phyloP scores from a whole-genome alignment of 2,797 vertebrate genomes.

The Psittacula echo region DNA sequence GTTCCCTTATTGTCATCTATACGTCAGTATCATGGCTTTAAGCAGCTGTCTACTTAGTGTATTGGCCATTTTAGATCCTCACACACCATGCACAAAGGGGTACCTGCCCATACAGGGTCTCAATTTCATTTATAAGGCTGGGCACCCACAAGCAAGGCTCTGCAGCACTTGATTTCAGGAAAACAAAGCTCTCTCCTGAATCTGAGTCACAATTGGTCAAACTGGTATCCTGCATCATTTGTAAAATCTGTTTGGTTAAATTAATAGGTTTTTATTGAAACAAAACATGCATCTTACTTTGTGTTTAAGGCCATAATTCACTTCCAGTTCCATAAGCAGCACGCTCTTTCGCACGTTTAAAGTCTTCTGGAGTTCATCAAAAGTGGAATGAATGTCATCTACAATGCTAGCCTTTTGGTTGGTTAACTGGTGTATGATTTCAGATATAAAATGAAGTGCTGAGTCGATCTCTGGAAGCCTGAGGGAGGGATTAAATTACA shows the following conservation, averaged over 20 bases:
- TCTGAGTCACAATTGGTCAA: background rate
- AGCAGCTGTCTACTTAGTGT: background rate
- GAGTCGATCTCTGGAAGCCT: slow-evolving; percentile 96
- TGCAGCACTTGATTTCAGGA: background rate
- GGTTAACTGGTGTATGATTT: slow-evolving; percentile 95
- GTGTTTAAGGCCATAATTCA: slow-evolving; percentile 97
- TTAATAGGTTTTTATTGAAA: background rate
- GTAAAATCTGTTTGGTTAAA: slow-evolving; percentile 3
- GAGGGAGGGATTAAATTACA: slow-evolving; percentile 54
- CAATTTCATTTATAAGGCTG: background rate
- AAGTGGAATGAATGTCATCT: slow-evolving; percentile 91
- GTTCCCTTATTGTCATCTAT: background rate
- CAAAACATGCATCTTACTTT: slow-evolving; percentile 83
- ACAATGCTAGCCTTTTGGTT: slow-evolving; percentile 94
- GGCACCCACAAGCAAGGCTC: background rate
- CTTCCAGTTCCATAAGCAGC: slow-evolving; percentile 97
- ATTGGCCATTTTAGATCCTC: background rate
- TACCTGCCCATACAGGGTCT: background rate
- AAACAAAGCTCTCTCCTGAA: background rate
- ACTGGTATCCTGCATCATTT: background rate
- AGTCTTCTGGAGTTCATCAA: slow-evolving; percentile 96
- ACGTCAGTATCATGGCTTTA: background rate
- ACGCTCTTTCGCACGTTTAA: slow-evolving; percentile 96
- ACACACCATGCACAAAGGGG: background rate
- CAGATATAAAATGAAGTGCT: slow-evolving; percentile 90